These are phyloP conservation scores for Torymus tubicola DNA, from an alignment of 2,888 invertebrate genomes.

Conservation along the genomic window DNA sequence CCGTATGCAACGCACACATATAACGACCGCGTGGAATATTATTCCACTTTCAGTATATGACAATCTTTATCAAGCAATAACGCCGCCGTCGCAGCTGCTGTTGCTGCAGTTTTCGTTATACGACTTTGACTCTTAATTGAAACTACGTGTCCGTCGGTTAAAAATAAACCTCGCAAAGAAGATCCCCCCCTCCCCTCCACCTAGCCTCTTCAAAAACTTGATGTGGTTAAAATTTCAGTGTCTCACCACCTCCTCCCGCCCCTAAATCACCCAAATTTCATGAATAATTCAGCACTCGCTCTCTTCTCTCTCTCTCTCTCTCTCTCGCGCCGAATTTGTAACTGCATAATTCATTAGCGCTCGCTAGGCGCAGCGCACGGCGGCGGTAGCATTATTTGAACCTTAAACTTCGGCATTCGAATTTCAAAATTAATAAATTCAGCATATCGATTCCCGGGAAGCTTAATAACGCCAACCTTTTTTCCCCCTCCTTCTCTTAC, in stretches of 20 bases:
- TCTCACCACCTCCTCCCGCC: not conserved
- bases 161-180: too few species aligned
- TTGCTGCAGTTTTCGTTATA: too few species aligned
- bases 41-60: too few species aligned
- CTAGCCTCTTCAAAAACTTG: not conserved
- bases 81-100: too few species aligned
- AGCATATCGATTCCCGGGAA: too few species aligned
- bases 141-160: too few species aligned
- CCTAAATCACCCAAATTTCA: slow-evolving; percentile 19
- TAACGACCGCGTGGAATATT: too few species aligned
- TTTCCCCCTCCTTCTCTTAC: too few species aligned
- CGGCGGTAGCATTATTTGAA: not conserved
- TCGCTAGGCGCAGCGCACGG: not conserved
- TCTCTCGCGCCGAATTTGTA: not conserved
- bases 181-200: too few species aligned
- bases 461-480: slow-evolving; percentile 45
- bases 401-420: not conserved
- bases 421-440: slow-evolving; percentile 2
- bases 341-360: slow-evolving; percentile 29
- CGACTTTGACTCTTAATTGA: too few species aligned
- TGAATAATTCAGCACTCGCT: slow-evolving; percentile 17
- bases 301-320: not conserved
- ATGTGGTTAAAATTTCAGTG: not conserved
- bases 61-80: too few species aligned
- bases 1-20: too few species aligned